Evolutionary conservation across 2,113 vertebrate species (phyloP).

Genomic region (Etheostoma spectabile): DNA sequence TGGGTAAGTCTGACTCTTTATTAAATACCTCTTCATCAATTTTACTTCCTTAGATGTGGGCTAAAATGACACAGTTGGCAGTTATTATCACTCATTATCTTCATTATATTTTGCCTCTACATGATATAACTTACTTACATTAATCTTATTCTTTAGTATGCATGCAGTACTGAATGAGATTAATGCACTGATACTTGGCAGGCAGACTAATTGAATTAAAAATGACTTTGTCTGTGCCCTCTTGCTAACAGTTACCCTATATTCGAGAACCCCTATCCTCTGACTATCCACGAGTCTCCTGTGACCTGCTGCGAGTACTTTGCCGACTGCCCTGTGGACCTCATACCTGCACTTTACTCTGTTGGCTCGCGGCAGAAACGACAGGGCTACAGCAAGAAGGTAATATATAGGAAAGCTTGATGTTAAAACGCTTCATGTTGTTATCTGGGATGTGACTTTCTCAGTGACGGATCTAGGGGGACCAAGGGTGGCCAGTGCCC

Average conservation of each 20-base stretch:
- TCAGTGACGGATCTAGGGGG: no score
- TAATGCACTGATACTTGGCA: conserved; percentile 2
- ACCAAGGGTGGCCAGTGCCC: no score
- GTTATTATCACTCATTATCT: conserved; percentile 2
- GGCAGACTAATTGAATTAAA: conserved; percentile 1
- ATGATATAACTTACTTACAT: neutral
- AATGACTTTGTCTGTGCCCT: conserved; percentile 19
- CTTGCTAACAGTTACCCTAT: conserved; percentile 92
- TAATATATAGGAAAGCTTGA: conserved; percentile 52
- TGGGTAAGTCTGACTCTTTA: conserved; percentile 87
- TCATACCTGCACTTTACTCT: conserved; percentile 99
- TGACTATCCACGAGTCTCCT: conserved; percentile 98
- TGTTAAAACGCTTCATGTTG: neutral
- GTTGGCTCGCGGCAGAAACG: conserved; percentile 97
- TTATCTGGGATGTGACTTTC: neutral
- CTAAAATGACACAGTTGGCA: conserved; percentile 4
- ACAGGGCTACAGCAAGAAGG: conserved; percentile 99
- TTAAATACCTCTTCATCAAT: conserved; percentile 11
- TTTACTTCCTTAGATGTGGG: conserved; percentile 22
- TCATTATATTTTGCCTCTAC: conserved; percentile 9
- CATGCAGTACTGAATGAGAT: neutral
- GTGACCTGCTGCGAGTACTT: conserved; percentile 99
- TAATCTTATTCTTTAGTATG: neutral
- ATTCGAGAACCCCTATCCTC: conserved; percentile 98
- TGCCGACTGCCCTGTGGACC: conserved; percentile 96